Evolutionary conservation across 1,140 invertebrate species (phyloP).

Genomic region (Hyposmocoma kahamanoa): DNA sequence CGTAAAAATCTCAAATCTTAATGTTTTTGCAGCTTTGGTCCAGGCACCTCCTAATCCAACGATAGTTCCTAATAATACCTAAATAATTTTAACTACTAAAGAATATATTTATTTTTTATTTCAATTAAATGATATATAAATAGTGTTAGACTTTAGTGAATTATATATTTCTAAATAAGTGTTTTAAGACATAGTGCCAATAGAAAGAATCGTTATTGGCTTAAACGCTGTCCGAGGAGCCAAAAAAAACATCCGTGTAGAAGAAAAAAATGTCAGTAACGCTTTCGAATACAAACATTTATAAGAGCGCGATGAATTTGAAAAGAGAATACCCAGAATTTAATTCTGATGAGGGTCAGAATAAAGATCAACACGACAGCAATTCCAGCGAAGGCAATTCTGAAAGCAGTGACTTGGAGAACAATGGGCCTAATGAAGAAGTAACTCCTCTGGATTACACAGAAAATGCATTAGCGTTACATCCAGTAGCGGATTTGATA

Average conservation of each 20-base stretch:
- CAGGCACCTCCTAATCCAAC: constrained; percentile 70
- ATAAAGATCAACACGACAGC: constrained; percentile 45
- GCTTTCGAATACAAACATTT: constrained; percentile 51
- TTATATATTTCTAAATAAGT: constrained; percentile 49
- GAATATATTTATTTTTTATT: constrained; percentile 66
- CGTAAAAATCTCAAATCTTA: not conserved
- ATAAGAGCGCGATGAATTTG: constrained; percentile 56
- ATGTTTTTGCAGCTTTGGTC: constrained; percentile 40
- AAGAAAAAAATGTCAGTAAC: constrained; percentile 52
- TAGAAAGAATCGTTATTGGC: too few relatives aligned
- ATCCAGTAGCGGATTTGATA: constrained; percentile 68
- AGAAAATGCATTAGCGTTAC: constrained; percentile 45
- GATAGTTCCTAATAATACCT: constrained; percentile 75
- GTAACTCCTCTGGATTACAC: constrained; percentile 52
- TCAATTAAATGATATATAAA: constrained; percentile 33
- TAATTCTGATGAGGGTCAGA: constrained; percentile 38
- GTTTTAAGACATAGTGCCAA: constrained; percentile 39
- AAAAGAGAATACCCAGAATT: constrained; percentile 61
- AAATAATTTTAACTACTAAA: constrained; percentile 64
- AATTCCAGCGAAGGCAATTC: constrained; percentile 54
- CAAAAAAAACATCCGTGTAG: too few relatives aligned
- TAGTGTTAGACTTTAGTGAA: constrained; percentile 37
- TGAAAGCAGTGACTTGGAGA: constrained; percentile 62
- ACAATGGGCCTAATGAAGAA: constrained; percentile 51
- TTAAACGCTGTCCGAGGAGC: too few relatives aligned